Base-by-base conservation (phyloP, 1,140 invertebrate genomes). In the Zaprionus kolodkinae region DNA sequence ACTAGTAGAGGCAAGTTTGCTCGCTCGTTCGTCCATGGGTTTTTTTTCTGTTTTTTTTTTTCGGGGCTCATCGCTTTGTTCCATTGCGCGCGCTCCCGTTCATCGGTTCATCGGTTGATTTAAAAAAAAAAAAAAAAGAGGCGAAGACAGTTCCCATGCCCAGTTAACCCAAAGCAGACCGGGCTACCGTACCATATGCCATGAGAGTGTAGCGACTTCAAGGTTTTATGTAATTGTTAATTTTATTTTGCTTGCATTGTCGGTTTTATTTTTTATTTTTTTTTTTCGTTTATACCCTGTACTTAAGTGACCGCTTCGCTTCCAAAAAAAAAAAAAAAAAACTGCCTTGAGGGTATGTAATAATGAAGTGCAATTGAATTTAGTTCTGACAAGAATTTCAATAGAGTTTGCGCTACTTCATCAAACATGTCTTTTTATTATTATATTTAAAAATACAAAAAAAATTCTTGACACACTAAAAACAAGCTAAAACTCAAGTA, bases 171-270 rank as follows among this genome's bases (percentile, higher is more conserved):
- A 66, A 65, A 43, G 38, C 38, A 40, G 15, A 50, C 10, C 3
- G 27, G 15, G 21, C 10, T 17, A 17, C 10, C 45, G 45, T 21
- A 40, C 27, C 17, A 35, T 40, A 38, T 63, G 40, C 43, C 15
- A 45, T 45, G n/a, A 45, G 45, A 33, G 6, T 27, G 27, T 55
- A 38, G 54, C 40, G 40, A 30, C 52, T 54, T 52, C 81, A 85
- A 85, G 82, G 81, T 79, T 85, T 85, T 86, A 85, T 86, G 82
- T 85, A 85, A 85, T 86, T 81, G 81, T 71, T 64, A 75, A 71
- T 75, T 64, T 71, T 52, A 70, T 71, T 75, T 71, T 33, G 67
- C 54, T 63, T 63, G 59, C 40, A 45, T 66, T 21, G 50, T 71
- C 43, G 67, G 13, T 73, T 79, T 27, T 2, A 2, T 27, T 27